Evolutionary conservation across 1,140 invertebrate genomes (phyloP), one percentile per base, ranked within the genome.

Genomic region (Diachasmimorpha longicaudata): DNA sequence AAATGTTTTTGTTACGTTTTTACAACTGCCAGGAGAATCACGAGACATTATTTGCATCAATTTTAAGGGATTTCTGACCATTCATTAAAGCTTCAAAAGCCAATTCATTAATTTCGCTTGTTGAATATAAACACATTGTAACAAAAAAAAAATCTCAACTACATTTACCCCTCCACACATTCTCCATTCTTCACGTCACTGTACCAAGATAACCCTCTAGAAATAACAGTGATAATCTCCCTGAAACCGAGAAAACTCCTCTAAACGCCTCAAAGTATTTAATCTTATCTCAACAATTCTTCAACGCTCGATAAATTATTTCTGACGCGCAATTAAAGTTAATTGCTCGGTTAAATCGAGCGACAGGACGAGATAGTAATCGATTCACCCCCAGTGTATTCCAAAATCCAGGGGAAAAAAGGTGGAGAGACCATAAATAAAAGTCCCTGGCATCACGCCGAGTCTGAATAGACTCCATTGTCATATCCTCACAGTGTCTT

Each of bases 321-420:
- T 63, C 23, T 8, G 58, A 23, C 19, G 21, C 8, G 21, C 21
- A 63, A 63, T 63, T 63, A 63, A 63, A 23, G 58, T 63, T 63
- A 63, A 63, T 63, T 63, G 58, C 58, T 63, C 58, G 23, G 58
- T 63, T 31, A 31, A 63, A 63, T 63, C 58, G 58, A 63, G 58
- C 58, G 58, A 63, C 58, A 63, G 58, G n/a, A 19, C 48, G 5
- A 63, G 58, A 63, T 63, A 63, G 48, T 31, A 8, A 63, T 63
- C 58, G 58, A 31, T 52, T 52, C 16, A 63, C 58, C 23, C 23
- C 58, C 8, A 16, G 23, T 19, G 23, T 10, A 63, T 63, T 25
- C 19, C 58, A 2, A 63, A 63, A 63, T 11, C 4, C 58, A 19
- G 25, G n/a, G 14, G 19, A 21, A 16, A 55, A 21, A 55, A 55